phyloP scores from a whole-genome alignment of 2,113 vertebrate species.

The Pyxicephalus adspersus region DNA sequence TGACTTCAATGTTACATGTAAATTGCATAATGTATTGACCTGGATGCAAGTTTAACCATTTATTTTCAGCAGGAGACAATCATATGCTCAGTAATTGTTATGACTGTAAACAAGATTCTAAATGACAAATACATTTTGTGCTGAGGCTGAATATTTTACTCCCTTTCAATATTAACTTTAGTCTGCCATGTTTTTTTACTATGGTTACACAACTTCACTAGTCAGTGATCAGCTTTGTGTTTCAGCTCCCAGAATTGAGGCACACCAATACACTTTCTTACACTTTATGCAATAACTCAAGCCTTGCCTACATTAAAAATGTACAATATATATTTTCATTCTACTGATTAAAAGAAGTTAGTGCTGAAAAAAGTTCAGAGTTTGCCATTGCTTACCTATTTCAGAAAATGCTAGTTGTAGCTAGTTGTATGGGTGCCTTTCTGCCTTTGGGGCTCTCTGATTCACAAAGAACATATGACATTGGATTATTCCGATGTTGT shows the following conservation, averaged over 20 bases:
- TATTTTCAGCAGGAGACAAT: slow-evolving; percentile 48
- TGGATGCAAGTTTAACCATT: background rate
- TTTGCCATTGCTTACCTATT: too few species aligned
- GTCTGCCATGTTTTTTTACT: background rate
- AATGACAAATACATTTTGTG: background rate
- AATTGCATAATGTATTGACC: slow-evolving; percentile 31
- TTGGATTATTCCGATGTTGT: too few species aligned
- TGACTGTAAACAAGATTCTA: background rate
- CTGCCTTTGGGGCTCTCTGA: too few species aligned
- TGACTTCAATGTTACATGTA: background rate
- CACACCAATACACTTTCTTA: background rate
- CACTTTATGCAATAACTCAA: background rate
- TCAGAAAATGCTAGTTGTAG: too few species aligned
- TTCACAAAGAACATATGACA: too few species aligned
- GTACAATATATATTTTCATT: too few species aligned
- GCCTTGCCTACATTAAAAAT: background rate
- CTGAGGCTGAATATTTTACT: slow-evolving; percentile 4
- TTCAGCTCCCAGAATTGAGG: background rate
- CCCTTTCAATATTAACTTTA: background rate
- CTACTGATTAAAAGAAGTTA: too few species aligned
- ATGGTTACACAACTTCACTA: background rate
- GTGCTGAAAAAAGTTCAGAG: too few species aligned
- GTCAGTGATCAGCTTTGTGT: background rate
- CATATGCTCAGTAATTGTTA: slow-evolving; percentile 4
- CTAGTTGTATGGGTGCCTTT: too few species aligned